Evolutionary conservation across 2,797 vertebrate genomes (phyloP).

Genomic region (Macropus fuliginosus): DNA sequence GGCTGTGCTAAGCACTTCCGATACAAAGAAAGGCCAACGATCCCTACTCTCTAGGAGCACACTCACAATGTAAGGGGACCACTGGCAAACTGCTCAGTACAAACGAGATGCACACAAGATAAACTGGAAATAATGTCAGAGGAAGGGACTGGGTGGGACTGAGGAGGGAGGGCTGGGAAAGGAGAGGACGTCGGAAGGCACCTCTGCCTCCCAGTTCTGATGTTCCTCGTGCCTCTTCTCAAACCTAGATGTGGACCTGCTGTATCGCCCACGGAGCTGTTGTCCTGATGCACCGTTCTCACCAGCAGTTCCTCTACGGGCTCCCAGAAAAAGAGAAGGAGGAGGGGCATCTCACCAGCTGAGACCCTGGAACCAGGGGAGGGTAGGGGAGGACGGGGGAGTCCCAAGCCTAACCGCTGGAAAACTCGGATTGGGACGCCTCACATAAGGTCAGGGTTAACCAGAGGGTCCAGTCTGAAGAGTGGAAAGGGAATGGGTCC

Average conservation of each 20-base stretch:
- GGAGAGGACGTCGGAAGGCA: background rate
- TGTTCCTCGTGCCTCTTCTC: background rate
- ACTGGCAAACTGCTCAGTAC: too few relatives aligned
- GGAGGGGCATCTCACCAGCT: background rate
- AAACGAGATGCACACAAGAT: background rate
- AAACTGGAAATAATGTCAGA: background rate
- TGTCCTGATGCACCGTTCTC: constrained; percentile 76
- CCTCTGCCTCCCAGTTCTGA: background rate
- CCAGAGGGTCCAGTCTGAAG: background rate
- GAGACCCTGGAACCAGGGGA: background rate
- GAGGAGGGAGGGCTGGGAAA: background rate
- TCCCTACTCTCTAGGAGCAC: background rate
- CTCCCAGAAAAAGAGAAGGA: constrained; percentile 33
- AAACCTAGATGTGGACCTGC: constrained; percentile 85
- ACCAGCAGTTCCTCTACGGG: constrained; percentile 82
- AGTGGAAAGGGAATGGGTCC: background rate
- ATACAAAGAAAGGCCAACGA: background rate
- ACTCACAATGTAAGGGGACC: too few relatives aligned
- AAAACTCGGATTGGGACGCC: background rate
- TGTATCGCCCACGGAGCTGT: constrained; percentile 81
- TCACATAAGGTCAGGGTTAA: background rate
- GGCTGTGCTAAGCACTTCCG: background rate
- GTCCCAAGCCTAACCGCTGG: background rate
- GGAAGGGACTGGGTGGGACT: background rate
- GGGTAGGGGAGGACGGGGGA: background rate